These are phyloP conservation scores for Meteorus cinctellus DNA, from an alignment of 2,888 invertebrate species.

Conservation along the genomic window DNA sequence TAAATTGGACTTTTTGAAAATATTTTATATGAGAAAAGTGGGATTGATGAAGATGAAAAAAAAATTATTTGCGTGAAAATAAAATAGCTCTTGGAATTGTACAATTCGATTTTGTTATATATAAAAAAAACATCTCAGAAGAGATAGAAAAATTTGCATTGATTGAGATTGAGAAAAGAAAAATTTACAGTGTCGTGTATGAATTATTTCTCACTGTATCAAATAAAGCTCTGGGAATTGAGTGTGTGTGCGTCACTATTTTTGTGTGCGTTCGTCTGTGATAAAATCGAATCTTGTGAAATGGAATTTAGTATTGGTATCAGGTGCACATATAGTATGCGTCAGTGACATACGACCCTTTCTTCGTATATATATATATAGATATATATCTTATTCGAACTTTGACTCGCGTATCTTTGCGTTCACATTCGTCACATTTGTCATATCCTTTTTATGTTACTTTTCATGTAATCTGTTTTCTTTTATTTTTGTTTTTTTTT, in stretches of 20 bases:
- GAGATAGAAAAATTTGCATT: not conserved
- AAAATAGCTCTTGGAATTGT: no score
- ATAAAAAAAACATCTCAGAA: not conserved
- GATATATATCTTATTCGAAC: not conserved
- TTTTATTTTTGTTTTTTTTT: no score
- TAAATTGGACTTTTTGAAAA: no score
- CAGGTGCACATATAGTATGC: not conserved
- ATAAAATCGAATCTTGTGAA: conserved; percentile 30
- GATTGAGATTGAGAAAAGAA: conserved; percentile 7
- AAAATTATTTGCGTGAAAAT: no score
- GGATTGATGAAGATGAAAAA: no score
- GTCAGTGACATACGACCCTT: not conserved
- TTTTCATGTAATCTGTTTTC: no score
- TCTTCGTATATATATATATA: not conserved
- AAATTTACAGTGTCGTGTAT: conserved; percentile 22
- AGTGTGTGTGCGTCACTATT: not conserved
- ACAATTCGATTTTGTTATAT: no score
- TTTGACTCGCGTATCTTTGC: not conserved
- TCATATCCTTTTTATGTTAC: not conserved
- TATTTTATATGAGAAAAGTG: no score
- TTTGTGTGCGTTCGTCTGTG: conserved; percentile 27
- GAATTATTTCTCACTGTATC: conserved; percentile 49
- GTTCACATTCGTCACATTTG: not conserved
- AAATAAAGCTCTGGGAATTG: not conserved
- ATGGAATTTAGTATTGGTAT: conserved; percentile 35